These are phyloP conservation scores for Lasioglossum figueresi DNA, from an alignment of 2,888 invertebrate genomes.

Conservation along the genomic window DNA sequence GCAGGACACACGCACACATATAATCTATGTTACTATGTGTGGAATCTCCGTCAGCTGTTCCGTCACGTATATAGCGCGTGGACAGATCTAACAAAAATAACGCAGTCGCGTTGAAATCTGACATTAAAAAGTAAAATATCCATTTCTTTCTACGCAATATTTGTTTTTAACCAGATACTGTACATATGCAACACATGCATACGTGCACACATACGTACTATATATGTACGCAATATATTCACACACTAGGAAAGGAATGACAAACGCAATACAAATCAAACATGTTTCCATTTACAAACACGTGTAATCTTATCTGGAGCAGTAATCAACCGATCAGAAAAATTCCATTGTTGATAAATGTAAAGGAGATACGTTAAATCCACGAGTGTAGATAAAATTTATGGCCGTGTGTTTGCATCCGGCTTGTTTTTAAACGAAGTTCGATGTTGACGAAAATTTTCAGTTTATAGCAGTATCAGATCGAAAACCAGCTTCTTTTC, in stretches of 20 bases:
- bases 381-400: neutral
- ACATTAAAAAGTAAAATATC: neutral
- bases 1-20: neutral
- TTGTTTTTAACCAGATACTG: neutral
- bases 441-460: neutral
- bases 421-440: neutral
- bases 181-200: neutral
- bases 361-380: neutral
- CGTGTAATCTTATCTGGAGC: neutral
- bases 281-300: neutral
- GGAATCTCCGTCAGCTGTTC: constrained; percentile 31
- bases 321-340: neutral
- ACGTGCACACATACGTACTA: neutral
- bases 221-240: neutral
- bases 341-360: neutral
- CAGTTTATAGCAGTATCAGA: neutral
- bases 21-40: neutral
- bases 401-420: neutral
- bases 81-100: neutral
- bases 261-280: neutral
- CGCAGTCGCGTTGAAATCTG: neutral
- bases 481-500: neutral
- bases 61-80: neutral
- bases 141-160: constrained; percentile 22
- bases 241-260: neutral